These are phyloP conservation scores for Idaea dimidiata DNA, from an alignment of 2,888 invertebrate species.

Conservation along the genomic window DNA sequence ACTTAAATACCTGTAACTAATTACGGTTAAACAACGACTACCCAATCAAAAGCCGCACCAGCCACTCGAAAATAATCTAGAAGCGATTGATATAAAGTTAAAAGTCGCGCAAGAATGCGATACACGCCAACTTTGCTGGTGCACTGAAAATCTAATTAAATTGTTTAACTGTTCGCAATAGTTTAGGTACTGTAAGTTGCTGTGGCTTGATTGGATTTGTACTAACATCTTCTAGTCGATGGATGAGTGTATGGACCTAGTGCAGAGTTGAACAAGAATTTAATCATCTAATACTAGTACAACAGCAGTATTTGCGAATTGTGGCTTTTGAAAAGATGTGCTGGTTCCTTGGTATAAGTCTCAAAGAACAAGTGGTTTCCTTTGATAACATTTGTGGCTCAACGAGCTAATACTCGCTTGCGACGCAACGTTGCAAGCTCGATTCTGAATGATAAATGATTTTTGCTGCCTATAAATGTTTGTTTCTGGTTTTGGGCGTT, in stretches of 20 bases:
- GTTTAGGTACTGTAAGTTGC: slow-evolving; percentile 39
- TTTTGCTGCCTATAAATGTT: too few relatives aligned
- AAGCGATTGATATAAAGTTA: slow-evolving; percentile 25
- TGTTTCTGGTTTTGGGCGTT: not conserved
- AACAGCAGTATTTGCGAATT: not conserved
- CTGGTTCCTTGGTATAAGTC: not conserved
- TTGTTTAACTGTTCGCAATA: slow-evolving; percentile 52
- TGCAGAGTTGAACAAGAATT: not conserved
- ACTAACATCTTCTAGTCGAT: slow-evolving; percentile 1
- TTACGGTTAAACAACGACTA: not conserved
- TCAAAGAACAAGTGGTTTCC: too few relatives aligned
- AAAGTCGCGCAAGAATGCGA: slow-evolving; percentile 27
- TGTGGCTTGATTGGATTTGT: slow-evolving; percentile 16
- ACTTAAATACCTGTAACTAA: not conserved
- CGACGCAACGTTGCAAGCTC: too few relatives aligned
- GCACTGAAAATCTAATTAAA: slow-evolving; percentile 52
- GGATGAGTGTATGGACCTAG: not conserved
- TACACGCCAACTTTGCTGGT: slow-evolving; percentile 32
- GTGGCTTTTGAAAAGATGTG: not conserved
- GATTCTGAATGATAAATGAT: too few relatives aligned
- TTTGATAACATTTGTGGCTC: too few relatives aligned
- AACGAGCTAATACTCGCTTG: too few relatives aligned
- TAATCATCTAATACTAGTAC: not conserved
- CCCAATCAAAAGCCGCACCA: not conserved
- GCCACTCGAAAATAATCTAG: not conserved